Percentiles rank a stretch among this genome's conserved stretches.
phyloP scores from a whole-genome alignment of 2,888 invertebrate species.

The Papilio elwesi region DNA sequence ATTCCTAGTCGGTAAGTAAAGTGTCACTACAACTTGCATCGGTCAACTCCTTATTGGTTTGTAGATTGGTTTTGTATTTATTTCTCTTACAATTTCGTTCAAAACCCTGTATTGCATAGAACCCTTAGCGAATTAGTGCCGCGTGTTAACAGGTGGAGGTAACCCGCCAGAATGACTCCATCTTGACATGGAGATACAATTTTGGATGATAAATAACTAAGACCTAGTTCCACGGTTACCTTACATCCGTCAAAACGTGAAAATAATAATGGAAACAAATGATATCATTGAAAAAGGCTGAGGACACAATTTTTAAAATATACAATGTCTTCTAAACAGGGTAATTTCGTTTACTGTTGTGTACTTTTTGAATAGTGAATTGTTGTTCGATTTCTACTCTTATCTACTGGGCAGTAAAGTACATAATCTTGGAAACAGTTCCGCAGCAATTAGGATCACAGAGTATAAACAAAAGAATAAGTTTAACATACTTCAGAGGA shows the following conservation, averaged over 20 bases:
- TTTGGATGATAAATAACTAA: not conserved
- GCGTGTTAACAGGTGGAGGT: conserved; percentile 63
- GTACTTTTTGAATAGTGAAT: conserved; percentile 70
- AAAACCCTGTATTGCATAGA: conserved; percentile 78
- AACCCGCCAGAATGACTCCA: conserved; percentile 17
- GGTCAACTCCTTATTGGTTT: conserved; percentile 53
- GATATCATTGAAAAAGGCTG: conserved; percentile 83
- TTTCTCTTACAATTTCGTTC: conserved; percentile 50
- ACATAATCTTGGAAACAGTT: conserved; percentile 55
- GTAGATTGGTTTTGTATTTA: conserved; percentile 49
- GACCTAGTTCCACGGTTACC: conserved; percentile 19
- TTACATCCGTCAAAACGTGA: conserved; percentile 58
- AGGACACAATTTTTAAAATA: conserved; percentile 82
- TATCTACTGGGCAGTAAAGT: conserved; percentile 55
- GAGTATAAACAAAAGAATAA: conserved; percentile 23
- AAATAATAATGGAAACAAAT: conserved; percentile 63
- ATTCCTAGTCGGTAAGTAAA: conserved; percentile 56
- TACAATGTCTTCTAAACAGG: conserved; percentile 84
- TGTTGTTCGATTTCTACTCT: conserved; percentile 76
- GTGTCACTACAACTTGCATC: conserved; percentile 63
- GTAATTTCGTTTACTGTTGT: conserved; percentile 81
- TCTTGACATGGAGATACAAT: not conserved
- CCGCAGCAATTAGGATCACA: conserved; percentile 42
- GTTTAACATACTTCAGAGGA: not conserved
- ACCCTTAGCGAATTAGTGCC: conserved; percentile 79